Percentiles rank a stretch among this genome's conserved stretches.
These are phyloP conservation scores for Cordilura impudica DNA, from an alignment of 2,888 invertebrate species.

Conservation along the genomic window DNA sequence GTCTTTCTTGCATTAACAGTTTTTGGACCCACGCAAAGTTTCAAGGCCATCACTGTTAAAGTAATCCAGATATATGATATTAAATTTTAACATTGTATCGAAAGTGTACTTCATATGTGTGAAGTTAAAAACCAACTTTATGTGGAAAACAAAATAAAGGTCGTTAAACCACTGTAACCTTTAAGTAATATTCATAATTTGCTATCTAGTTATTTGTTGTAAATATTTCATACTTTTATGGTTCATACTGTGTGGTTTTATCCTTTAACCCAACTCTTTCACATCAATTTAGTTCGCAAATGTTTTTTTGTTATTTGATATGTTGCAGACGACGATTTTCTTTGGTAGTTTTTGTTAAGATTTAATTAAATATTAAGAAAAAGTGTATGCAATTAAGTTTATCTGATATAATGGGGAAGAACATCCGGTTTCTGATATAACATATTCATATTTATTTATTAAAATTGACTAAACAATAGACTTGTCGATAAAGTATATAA, in stretches of 20 bases:
- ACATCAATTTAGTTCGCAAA: not conserved
- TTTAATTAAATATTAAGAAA: conserved; percentile 59
- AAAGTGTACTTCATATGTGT: too few relatives aligned
- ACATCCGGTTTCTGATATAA: conserved; percentile 47
- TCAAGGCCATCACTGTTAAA: too few relatives aligned
- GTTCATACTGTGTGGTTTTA: conserved; percentile 19
- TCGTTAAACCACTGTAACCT: not conserved
- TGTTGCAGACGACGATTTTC: not conserved
- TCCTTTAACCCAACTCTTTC: not conserved
- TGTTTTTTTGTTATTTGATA: not conserved
- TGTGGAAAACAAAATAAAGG: too few relatives aligned
- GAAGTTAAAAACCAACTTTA: too few relatives aligned
- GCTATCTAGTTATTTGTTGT: too few relatives aligned
- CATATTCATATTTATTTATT: conserved; percentile 27
- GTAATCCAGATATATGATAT: too few relatives aligned
- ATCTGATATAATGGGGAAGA: conserved; percentile 21
- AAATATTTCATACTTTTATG: conserved; percentile 18
- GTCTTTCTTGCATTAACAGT: too few relatives aligned
- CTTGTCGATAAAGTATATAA: conserved; percentile 47
- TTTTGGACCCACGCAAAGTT: too few relatives aligned
- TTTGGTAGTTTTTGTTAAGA: conserved; percentile 29
- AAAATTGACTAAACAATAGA: conserved; percentile 52
- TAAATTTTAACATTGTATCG: too few relatives aligned
- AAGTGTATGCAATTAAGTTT: conserved; percentile 55
- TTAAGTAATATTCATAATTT: not conserved